Conservation (phyloP, 2,113 vertebrate genomes). For the Ceyx margarethae region DNA sequence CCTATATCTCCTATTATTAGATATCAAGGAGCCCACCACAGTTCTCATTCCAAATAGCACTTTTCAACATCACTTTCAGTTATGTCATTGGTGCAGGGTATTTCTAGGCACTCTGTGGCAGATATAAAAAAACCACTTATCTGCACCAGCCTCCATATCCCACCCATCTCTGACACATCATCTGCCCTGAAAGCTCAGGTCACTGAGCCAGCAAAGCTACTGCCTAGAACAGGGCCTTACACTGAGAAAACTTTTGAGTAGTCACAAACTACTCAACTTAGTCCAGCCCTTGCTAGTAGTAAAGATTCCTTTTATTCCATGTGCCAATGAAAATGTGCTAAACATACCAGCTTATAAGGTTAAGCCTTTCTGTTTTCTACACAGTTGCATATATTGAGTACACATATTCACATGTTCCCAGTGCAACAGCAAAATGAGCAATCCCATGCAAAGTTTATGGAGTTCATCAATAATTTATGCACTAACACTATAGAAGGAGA, state of each 20-base stretch:
- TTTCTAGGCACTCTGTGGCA: not conserved
- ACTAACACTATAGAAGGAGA: not conserved
- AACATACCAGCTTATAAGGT: not conserved
- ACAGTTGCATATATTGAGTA: not conserved
- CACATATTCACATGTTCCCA: rapidly evolving
- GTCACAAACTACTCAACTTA: not conserved
- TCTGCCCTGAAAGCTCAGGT: not conserved
- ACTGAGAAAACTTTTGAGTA: not conserved
- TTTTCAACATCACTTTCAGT: not conserved
- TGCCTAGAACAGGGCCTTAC: not conserved
- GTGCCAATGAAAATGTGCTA: not conserved
- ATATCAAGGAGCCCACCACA: not conserved
- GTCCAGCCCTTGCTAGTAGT: not conserved
- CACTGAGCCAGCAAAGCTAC: not conserved
- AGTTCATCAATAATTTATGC: not conserved
- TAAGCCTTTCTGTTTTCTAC: not conserved
- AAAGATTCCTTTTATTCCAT: not conserved
- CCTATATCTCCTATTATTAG: not conserved
- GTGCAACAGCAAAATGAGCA: not conserved
- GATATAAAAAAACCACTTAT: not conserved
- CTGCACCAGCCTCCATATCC: not conserved
- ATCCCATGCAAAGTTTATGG: not conserved
- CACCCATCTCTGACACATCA: not conserved
- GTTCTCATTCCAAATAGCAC: not conserved
- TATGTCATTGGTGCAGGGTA: rapidly evolving